These are phyloP conservation scores for Alloplasta piceator DNA, from an alignment of 2,888 invertebrate genomes.

Conservation along the genomic window DNA sequence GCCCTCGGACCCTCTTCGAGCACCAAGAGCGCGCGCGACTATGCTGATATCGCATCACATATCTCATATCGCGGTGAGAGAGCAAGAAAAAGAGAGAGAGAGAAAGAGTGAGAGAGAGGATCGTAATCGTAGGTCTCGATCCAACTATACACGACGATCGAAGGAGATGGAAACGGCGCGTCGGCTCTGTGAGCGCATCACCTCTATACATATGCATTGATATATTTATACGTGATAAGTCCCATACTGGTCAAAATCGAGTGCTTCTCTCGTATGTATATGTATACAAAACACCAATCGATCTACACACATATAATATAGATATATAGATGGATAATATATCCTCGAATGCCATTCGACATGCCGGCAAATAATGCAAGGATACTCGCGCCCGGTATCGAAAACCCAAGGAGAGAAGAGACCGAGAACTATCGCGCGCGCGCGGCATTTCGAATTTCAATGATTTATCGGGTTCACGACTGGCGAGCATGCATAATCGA, in stretches of 20 bases:
- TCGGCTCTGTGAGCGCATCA: conserved; percentile 37
- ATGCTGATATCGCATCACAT: conserved; percentile 58
- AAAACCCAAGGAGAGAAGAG: conserved; percentile 37
- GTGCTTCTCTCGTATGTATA: conserved; percentile 6
- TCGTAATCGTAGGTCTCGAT: conserved; percentile 64
- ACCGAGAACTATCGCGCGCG: conserved; percentile 38
- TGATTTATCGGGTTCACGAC: conserved; percentile 68
- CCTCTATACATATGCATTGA: conserved; percentile 12
- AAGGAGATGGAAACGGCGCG: conserved; percentile 53
- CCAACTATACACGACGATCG: conserved; percentile 53
- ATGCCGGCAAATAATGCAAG: conserved; percentile 59
- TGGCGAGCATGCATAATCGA: conserved; percentile 68
- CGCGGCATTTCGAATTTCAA: conserved; percentile 68
- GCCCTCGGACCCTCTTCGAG: conserved; percentile 14
- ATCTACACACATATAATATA: conserved; percentile 8
- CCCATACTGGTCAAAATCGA: background rate
- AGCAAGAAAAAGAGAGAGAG: background rate
- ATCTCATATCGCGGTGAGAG: conserved; percentile 57
- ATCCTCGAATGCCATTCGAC: conserved; percentile 55
- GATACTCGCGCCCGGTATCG: conserved; percentile 56
- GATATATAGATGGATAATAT: conserved; percentile 35
- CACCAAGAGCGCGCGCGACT: conserved; percentile 49
- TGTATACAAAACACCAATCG: background rate
- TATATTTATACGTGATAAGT: conserved; percentile 2
- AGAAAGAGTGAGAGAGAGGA: conserved; percentile 19